Evolutionary conservation across 2,797 vertebrate genomes (phyloP), one percentile per base, ranked within the genome.

Genomic region (Sandelia bainsii): DNA sequence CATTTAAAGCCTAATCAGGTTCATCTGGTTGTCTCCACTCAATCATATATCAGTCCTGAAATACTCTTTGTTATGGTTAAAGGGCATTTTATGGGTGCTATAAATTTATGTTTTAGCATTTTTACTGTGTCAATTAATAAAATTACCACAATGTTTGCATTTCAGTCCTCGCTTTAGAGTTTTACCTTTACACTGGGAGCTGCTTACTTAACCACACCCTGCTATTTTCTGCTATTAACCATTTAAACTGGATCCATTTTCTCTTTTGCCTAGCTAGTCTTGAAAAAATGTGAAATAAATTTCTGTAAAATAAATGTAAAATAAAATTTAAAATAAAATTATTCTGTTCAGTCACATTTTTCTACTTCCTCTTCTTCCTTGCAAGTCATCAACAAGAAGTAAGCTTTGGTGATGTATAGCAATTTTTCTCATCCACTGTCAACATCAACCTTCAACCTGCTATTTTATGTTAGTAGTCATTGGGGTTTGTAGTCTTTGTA

Each of bases 1-100:
- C 62, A 66, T 70, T 84, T 64, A 75, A 69, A 81, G 49, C 48
- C 63, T 53, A 82, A 85, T 78, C 62, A 69, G 44, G 19, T 49
- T 54, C n/a, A 14, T 40, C 49, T 48, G 58, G 23, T 8, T 13
- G 17, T 32, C 51, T 49, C 27, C 8, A 58, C 62, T 61, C n/a
- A 53, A 48, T 42, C 9, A 58, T n/a, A 49, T 46, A 84, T 76
- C 56, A 67, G 59, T 57, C 25, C 37, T 27, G 13, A 8, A 32
- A 51, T 13, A 37, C 29, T 23, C 42, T 60, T 77, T 46, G 54
- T 54, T 65, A 9, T 29, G 14, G 16, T 63, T 57, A 39, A 13
- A 0, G 11, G 56, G 16, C 9, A 8, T 13, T 51, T 85, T 69
- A 76, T 56, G 61, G 62, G 16, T 8, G 22, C 40, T 67, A 64